Conservation (phyloP, 2,888 invertebrate genomes). For the Synergus gifuensis region DNA sequence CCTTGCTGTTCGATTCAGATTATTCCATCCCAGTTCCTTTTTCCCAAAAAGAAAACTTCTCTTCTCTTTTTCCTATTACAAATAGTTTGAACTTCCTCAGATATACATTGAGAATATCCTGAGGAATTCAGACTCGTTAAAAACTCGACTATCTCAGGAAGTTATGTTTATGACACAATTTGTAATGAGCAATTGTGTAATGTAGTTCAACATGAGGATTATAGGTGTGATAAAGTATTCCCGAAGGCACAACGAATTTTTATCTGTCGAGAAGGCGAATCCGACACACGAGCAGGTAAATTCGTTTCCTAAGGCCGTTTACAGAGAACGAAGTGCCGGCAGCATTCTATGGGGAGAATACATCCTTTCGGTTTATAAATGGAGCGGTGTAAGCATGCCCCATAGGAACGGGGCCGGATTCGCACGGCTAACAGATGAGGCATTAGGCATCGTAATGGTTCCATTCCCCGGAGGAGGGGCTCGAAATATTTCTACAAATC, state of each 20-base stretch:
- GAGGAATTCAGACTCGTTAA: no score
- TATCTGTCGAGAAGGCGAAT: constrained; percentile 56
- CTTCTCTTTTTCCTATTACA: neutral
- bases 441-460: constrained; percentile 75
- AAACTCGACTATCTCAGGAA: no score
- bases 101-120: no score
- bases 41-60: neutral
- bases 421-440: constrained; percentile 76
- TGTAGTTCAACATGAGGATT: constrained; percentile 20
- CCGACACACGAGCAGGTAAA: constrained; percentile 53
- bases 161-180: neutral
- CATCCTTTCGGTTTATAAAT: constrained; percentile 73
- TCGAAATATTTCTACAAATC: constrained; percentile 77
- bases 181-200: constrained; percentile 33
- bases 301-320: constrained; percentile 58
- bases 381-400: constrained; percentile 72
- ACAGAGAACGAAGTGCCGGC: constrained; percentile 53
- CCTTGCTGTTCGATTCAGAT: neutral
- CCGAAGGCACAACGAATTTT: constrained; percentile 51
- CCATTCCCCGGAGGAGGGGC: constrained; percentile 67
- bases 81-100: no score
- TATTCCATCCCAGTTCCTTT: neutral
- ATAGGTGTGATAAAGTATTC: constrained; percentile 14
- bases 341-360: constrained; percentile 58
- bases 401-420: constrained; percentile 70